phyloP scores from a whole-genome alignment of 1,140 invertebrate genomes.

The Papilio xuthus region DNA sequence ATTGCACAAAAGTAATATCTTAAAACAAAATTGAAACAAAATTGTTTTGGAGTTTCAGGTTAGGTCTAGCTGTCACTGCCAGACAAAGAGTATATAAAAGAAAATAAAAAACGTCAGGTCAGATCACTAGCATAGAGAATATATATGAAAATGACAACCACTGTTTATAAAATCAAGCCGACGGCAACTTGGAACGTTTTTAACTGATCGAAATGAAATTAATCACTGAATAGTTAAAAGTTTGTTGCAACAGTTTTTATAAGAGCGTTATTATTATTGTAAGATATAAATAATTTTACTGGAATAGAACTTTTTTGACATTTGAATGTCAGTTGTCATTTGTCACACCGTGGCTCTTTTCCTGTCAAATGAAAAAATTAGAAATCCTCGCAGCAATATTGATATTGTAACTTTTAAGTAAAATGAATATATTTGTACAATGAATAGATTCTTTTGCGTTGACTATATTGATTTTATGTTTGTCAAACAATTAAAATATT shows the following conservation, averaged over 20 bases:
- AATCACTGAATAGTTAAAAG: background rate
- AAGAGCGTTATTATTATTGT: conserved; percentile 8
- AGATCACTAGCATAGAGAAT: no score
- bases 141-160: background rate
- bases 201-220: background rate
- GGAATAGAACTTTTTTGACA: background rate
- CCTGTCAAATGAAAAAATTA: conserved; percentile 17
- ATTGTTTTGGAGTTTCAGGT: background rate
- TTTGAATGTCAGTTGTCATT: conserved; percentile 3
- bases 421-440: conserved; percentile 37
- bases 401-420: conserved; percentile 21
- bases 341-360: conserved; percentile 29
- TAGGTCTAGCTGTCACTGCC: background rate
- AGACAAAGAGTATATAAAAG: background rate
- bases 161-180: background rate
- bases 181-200: background rate
- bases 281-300: no score
- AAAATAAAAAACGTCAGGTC: no score
- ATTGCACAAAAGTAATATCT: background rate
- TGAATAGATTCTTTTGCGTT: conserved; percentile 21
- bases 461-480: conserved; percentile 24
- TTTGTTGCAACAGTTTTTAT: background rate
- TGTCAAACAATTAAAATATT: conserved; percentile 1
- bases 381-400: background rate
- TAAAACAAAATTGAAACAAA: background rate